Evolutionary conservation across 2,113 vertebrate species (phyloP), one percentile per base, ranked within the genome.

Genomic region (Amia ocellicauda): DNA sequence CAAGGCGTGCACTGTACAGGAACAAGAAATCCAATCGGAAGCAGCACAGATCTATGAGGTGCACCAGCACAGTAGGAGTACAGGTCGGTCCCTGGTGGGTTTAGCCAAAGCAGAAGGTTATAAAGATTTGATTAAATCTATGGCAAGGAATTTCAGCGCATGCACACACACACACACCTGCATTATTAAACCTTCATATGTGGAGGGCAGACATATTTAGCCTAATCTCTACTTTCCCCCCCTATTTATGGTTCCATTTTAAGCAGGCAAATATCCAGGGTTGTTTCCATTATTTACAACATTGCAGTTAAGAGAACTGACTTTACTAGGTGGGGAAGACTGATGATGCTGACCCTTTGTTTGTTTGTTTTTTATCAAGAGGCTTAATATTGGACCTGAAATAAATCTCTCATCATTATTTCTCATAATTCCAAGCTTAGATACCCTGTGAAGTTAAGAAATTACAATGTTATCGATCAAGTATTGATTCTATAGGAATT

Each of bases 1-100:
- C 22, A 2, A 27, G 26, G 49, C 64, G 29, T 72, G 50, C 49
- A 43, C 40, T 50, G 41, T 42, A 36, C 9, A 4, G 14, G 26
- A 17, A n/a, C 43, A 13, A 26, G 26, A 62, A 67, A 59, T 60
- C 5, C 56, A 64, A 43, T 60, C 51, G 16, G 22, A 20, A n/a
- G 47, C 60, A 41, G 55, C 4, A 47, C 2, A 31, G 26, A 58
- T 71, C 54, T 24, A 27, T 29, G 16, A 23, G 36, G 58, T 60
- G 16, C 36, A n/a, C 20, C 3, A 50, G 47, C 9, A 36, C 47
- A 8, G 47, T 16, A 36, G 31, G 31, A 36, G 31, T 36, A 36
- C n/a, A n/a, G n/a, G n/a, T 50, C 3, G 16, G 16, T 50, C 47
- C 47, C 47, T 16, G 9, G 47, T 50, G 47, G 16, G 47, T 22